Evolutionary conservation across 2,113 vertebrate genomes (phyloP), one percentile per base, ranked within the genome.

Genomic region (Platysternon megacephalum): DNA sequence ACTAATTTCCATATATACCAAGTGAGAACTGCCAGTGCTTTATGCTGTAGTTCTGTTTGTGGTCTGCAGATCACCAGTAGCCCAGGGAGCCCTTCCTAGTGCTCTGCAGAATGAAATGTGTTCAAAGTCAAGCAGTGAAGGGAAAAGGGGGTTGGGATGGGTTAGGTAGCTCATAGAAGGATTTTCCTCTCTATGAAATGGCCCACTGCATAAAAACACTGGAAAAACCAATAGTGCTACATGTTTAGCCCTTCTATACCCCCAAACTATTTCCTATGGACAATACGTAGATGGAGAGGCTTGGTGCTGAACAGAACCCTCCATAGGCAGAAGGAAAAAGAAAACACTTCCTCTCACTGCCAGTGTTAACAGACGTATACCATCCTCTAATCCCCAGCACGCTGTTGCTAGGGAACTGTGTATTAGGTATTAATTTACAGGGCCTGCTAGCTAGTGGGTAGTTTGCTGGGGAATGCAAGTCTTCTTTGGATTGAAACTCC

Each of bases 401-500:
- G 7, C 22, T 53, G 44, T 65, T 5, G 0, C 19, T 79, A 68
- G 2, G 9, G 52, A 17, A 28, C 7, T 3, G 44, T 48, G n/a
- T 42, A 85, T 32, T 53, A 78, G 48, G 3, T 21, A 28, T 10
- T 42, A 3, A 8, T 5, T 13, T 42, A 8, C 17, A 29, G 46
- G 24, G 13, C 81, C 80, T 53, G n/a, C 86, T 56, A n/a, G 29
- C 22, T 32, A 78, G 4, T 1, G 0, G 49, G 42, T 39, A 82
- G 11, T 32, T 74, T 85, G 74, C 39, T 24, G 74, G 51, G 35
- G 80, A 55, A 82, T 82, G 80, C 35, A 52, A 82, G 82, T 12
- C 16, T 85, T 46, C 74, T 88, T 94, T 84, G 82, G 85, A 52
- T 3, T 83, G 29, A 87, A 91, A 85, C 11, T 78, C 90, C 76